Evolutionary conservation across 2,797 vertebrate species (phyloP).

Genomic region (Cossypha caffra): DNA sequence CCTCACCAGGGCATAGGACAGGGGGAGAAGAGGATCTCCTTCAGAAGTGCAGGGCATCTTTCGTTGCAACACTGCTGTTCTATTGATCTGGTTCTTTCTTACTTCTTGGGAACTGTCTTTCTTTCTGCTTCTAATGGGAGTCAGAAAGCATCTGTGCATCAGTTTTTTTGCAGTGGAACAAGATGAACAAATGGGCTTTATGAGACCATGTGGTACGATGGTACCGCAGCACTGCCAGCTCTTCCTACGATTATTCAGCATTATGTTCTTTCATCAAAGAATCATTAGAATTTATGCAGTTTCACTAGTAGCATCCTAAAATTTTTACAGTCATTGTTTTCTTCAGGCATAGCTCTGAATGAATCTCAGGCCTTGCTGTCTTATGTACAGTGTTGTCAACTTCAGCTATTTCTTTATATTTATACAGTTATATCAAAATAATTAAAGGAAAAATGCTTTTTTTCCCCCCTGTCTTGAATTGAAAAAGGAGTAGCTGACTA

Average conservation of each 20-base stretch:
- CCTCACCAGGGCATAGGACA: background rate
- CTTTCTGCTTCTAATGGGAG: background rate
- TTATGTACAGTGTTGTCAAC: background rate
- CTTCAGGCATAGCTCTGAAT: background rate
- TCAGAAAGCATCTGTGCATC: background rate
- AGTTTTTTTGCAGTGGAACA: background rate
- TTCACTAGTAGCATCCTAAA: background rate
- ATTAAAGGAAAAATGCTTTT: background rate
- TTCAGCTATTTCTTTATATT: background rate
- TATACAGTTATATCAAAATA: background rate
- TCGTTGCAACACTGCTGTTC: background rate
- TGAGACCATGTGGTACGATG: background rate
- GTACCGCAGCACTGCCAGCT: background rate
- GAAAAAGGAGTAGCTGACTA: background rate
- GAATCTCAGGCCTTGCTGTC: background rate
- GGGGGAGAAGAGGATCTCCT: background rate
- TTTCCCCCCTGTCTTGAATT: background rate
- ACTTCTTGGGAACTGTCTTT: background rate
- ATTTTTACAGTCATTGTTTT: background rate
- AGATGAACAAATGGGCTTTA: background rate
- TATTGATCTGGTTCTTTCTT: background rate
- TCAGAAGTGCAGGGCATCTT: background rate
- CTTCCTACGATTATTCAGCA: background rate
- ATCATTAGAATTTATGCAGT: background rate
- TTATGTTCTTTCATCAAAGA: slow-evolving; percentile 5